Base-by-base conservation (phyloP, 2,888 invertebrate species). In the Stenodera caucasica region DNA sequence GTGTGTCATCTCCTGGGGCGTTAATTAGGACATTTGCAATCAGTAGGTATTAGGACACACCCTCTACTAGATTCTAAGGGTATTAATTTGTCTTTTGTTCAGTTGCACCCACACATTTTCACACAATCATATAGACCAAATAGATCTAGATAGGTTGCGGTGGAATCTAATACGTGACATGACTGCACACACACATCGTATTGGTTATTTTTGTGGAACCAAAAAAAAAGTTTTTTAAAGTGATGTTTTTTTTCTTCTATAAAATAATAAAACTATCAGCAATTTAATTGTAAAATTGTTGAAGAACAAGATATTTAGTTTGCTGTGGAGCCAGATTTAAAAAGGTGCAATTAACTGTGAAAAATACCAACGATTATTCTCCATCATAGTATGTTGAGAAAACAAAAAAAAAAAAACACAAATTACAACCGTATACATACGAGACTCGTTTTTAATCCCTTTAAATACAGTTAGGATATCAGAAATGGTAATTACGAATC, bases 11-110 rank as follows among this genome's bases (percentile, higher is more conserved):
- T 26, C 52, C 52, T 33, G 18, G 14, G 32, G 29, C 33, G 52
- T 52, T 52, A 52, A 52, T 52, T 52, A 52, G 52, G 52, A 52
- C 52, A 52, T 52, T 52, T 32, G 52, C 52, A 52, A 52, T 52
- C 52, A 52, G 52, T 52, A 33, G n/a, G 52, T 52, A 52, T 52
- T 52, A 52, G 52, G 32, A 52, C 52, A 52, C 52, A 33, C 52
- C 52, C 52, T 52, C 33, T 15, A 30, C 12, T 52, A 52, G 12
- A 9, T 29, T 52, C 52, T 21, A 52, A 52, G 29, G 52, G 52
- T 52, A 52, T 52, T 52, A 52, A 52, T 52, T 52, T 52, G 32
- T 52, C 52, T 52, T 33, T 33, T 52, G 33, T 52, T 52, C 32
- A 45, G 11, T 45, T 21, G 45, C 45, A 52, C 52, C 52, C 33